phyloP scores from a whole-genome alignment of 2,113 vertebrate genomes.

The Puffinus mauretanicus region DNA sequence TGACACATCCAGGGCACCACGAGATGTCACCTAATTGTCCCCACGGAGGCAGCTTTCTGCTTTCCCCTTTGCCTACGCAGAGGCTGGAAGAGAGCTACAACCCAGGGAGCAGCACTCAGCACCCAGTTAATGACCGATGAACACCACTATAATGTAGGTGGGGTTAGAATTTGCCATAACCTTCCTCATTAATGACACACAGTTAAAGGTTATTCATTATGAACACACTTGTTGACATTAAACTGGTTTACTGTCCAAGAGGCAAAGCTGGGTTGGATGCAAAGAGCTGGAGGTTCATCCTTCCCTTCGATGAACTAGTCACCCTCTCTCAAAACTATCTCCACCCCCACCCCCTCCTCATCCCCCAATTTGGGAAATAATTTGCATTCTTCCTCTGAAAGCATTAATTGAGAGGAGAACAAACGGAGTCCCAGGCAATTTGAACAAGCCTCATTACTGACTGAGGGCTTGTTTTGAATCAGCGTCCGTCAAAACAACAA shows the following conservation, averaged over 20 bases:
- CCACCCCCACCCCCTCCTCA: neutral
- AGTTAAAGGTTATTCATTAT: constrained; percentile 47
- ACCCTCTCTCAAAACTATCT: neutral
- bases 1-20: neutral
- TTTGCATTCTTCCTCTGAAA: constrained; percentile 59
- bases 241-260: neutral
- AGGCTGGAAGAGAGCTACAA: neutral
- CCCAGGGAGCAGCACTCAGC: neutral
- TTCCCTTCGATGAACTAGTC: neutral
- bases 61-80: neutral
- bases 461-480: neutral
- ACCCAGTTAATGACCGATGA: neutral
- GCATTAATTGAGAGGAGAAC: constrained; percentile 57
- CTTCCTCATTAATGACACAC: constrained; percentile 15
- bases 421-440: constrained; percentile 30
- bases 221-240: neutral
- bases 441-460: constrained; percentile 26
- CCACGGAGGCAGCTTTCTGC: neutral
- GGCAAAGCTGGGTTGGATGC: neutral
- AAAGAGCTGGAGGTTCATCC: neutral
- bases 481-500: neutral
- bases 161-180: neutral
- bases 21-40: neutral
- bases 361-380: constrained; percentile 26
- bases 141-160: neutral